A percentile compares a stretch with the other conserved stretches of the same genome.
Evolutionary conservation across 2,888 invertebrate genomes (phyloP).

Genomic region (Trissoscelio sp.): DNA sequence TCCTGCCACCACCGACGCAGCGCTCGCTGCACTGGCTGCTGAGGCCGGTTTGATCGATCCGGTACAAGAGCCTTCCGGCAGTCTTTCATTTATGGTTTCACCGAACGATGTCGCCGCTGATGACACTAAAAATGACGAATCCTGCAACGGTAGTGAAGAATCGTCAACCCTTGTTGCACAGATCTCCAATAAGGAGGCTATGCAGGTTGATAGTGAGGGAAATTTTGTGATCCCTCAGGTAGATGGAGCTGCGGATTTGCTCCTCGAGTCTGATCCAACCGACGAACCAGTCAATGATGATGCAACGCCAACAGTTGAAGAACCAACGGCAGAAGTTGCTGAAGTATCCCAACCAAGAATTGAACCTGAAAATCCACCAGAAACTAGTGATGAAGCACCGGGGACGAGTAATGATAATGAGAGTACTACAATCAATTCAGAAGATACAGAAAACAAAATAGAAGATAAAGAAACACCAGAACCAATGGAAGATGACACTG

Average conservation of each 20-base stretch:
- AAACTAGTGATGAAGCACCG: slow-evolving; percentile 42
- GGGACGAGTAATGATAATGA: no score
- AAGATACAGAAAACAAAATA: not conserved
- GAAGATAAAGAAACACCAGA: slow-evolving; percentile 61
- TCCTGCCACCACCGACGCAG: slow-evolving; percentile 87
- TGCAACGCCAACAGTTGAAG: slow-evolving; percentile 16
- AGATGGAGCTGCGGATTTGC: slow-evolving; percentile 78
- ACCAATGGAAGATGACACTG: slow-evolving; percentile 8
- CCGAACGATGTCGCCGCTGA: slow-evolving; percentile 75
- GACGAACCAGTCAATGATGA: slow-evolving; percentile 61
- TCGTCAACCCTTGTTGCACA: slow-evolving; percentile 78
- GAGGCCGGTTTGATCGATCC: slow-evolving; percentile 87
- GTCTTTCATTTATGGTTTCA: slow-evolving; percentile 81
- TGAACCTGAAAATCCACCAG: slow-evolving; percentile 61
- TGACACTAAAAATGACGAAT: slow-evolving; percentile 80
- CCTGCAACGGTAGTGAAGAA: slow-evolving; percentile 81
- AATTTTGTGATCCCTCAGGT: slow-evolving; percentile 82
- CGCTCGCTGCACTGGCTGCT: slow-evolving; percentile 86
- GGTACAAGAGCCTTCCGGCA: slow-evolving; percentile 80
- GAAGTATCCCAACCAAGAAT: slow-evolving; percentile 63
- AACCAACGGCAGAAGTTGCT: not conserved
- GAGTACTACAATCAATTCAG: not conserved
- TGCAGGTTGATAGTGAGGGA: slow-evolving; percentile 82
- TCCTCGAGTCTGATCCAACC: slow-evolving; percentile 77
- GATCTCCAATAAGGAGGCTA: slow-evolving; percentile 77